phyloP scores from a whole-genome alignment of 1,140 invertebrate species.

The Theocolax elegans region DNA sequence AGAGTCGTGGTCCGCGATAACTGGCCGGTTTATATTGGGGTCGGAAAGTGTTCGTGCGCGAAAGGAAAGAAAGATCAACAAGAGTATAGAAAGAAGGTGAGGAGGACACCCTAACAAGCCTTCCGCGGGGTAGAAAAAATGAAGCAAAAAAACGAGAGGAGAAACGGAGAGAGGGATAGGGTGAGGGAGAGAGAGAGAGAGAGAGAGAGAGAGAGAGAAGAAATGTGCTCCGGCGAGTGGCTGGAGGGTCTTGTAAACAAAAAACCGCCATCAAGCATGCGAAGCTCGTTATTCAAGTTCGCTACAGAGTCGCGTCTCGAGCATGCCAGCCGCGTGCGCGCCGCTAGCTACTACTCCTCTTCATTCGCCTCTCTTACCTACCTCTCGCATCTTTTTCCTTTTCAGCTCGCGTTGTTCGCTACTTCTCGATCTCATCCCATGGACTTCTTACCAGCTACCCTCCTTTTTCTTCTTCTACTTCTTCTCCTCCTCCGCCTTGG shows the following conservation, averaged over 20 bases:
- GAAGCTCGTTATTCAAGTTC: conserved; percentile 50
- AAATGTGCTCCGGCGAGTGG: not conserved
- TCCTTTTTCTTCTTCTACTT: too few species aligned
- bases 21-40: not conserved
- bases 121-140: not conserved
- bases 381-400: conserved; percentile 13
- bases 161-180: not conserved
- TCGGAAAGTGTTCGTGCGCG: not conserved
- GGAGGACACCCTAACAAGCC: conserved; percentile 26
- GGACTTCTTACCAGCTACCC: too few species aligned
- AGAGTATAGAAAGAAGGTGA: not conserved
- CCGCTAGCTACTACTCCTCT: not conserved
- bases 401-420: conserved; percentile 20
- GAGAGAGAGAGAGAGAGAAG: not conserved
- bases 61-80: conserved; percentile 23
- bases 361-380: not conserved
- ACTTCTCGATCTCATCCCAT: not conserved
- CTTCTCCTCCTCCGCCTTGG: too few species aligned
- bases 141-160: too few species aligned
- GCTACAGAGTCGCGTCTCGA: conserved; percentile 18
- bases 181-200: too few species aligned
- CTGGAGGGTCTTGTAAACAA: conserved; percentile 42
- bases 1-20: too few species aligned
- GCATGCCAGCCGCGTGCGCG: conserved; percentile 10
- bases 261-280: conserved; percentile 48